Base-by-base conservation (phyloP, 1,140 invertebrate species). In the Aleiodes sp. region DNA sequence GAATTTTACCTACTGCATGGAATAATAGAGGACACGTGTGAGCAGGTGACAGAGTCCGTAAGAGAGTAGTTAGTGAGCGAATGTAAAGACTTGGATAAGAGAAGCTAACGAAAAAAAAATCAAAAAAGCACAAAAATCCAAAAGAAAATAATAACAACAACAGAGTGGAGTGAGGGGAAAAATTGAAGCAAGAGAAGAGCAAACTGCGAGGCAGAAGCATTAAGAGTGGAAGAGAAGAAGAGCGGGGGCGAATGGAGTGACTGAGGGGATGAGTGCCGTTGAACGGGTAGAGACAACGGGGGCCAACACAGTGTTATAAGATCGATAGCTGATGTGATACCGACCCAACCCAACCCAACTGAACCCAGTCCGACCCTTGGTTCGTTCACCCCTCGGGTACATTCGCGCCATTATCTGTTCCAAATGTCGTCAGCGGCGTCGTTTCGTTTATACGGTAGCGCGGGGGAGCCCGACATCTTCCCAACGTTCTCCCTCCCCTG, bases 391-490 rank as follows among this genome's bases (percentile, higher is more conserved):
- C 83, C 83, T 75, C 79, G 79, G 79, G 71, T 78, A 82, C 82
- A 83, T 85, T 84, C 82, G 79, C 82, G 80, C 82, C 82, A 84
- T 85, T 85, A 85, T 85, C 83, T 84, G 81, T 83, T 83, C 82
- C 81, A 81, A 85, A 84, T 84, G 83, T 85, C 84, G 82, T 84
- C 82, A 80, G 76, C 79, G 78, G 75, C 80, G 78, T 83, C 82
- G 82, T 84, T 84, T 80, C 83, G 82, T 83, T 84, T 84, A 83
- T 82, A 75, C 75, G 70, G 64, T 73, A 70, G 68, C 71, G 69
- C 70, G 66, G 31, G 70, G 64, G 73, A 70, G 68, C 71, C 67
- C 70, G 66, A 26, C 24, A 64, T 65, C 65, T 59, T 46, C 63
- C 39, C 2, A 31, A 12, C 61, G 7, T 28, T 16, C 41, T 14